Evolutionary conservation across 2,797 vertebrate species (phyloP).

Genomic region (Gadopsis marmoratus): DNA sequence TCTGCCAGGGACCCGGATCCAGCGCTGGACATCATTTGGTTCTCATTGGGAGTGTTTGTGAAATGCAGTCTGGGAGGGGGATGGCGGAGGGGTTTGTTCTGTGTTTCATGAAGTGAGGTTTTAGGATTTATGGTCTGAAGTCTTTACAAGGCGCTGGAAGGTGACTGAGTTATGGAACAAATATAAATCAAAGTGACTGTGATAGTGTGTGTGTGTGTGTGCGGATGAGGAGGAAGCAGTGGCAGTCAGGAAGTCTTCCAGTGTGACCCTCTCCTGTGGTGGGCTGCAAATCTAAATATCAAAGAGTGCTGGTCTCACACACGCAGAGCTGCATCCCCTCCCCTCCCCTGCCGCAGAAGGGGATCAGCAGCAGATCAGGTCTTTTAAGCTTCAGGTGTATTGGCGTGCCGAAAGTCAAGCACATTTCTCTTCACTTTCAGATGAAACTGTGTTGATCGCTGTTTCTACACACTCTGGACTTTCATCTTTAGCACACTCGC

Average conservation of each 20-base stretch:
- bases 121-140: constrained; percentile 30
- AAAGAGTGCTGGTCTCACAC: constrained; percentile 49
- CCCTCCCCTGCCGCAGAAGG: constrained; percentile 13
- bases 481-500: background rate
- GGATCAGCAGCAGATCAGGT: constrained; percentile 47
- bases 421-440: constrained; percentile 16
- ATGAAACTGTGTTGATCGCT: constrained; percentile 24
- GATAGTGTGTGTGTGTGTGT: constrained; percentile 1
- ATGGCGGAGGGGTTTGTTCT: constrained; percentile 7
- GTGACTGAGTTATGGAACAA: constrained; percentile 15
- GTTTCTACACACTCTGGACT: background rate
- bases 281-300: constrained; percentile 59
- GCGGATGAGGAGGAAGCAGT: constrained; percentile 47
- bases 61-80: constrained; percentile 20
- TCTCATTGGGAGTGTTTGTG: constrained; percentile 33
- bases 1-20: constrained; percentile 17
- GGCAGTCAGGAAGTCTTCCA: constrained; percentile 50
- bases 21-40: constrained; percentile 5
- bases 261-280: constrained; percentile 56
- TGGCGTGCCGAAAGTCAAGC: constrained; percentile 30
- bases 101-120: constrained; percentile 42
- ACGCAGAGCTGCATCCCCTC: constrained; percentile 30
- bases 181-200: constrained; percentile 35
- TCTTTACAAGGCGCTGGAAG: constrained; percentile 53
- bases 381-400: constrained; percentile 58